phyloP scores from a whole-genome alignment of 2,888 invertebrate species.

The Sphaerophoria rueppellii region DNA sequence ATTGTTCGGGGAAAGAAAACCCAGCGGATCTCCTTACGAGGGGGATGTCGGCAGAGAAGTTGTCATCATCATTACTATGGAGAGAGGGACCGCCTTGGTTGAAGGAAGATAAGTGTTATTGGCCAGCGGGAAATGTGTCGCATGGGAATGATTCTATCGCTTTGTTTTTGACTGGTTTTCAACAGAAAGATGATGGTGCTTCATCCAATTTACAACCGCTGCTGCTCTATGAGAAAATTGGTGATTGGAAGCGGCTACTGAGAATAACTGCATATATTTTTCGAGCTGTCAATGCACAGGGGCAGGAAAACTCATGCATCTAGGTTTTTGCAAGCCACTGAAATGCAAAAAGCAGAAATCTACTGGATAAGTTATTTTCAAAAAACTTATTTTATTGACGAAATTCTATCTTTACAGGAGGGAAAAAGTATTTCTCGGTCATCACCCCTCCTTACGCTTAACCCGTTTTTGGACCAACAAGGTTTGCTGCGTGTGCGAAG shows the following conservation, averaged over 20 bases:
- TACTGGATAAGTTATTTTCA: slow-evolving; percentile 27
- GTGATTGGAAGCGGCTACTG: slow-evolving; percentile 4
- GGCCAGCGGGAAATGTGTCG: not conserved
- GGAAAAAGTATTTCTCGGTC: not conserved
- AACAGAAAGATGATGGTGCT: not conserved
- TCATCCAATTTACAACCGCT: not conserved
- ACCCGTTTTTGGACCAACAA: not conserved
- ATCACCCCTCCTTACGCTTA: slow-evolving; percentile 7
- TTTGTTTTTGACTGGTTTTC: slow-evolving; percentile 9
- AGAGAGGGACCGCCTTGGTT: no score
- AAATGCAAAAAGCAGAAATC: slow-evolving; percentile 19
- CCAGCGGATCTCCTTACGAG: not conserved
- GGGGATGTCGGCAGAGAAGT: not conserved
- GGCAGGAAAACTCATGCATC: slow-evolving; percentile 1
- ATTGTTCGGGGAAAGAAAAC: not conserved
- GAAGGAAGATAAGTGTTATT: not conserved
- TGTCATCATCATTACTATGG: no score
- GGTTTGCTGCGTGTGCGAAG: slow-evolving; percentile 5
- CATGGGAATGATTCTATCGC: not conserved
- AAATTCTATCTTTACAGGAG: slow-evolving; percentile 9
- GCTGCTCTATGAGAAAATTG: no score
- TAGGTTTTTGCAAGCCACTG: slow-evolving; percentile 22
- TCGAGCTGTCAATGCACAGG: slow-evolving; percentile 13
- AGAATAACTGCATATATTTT: slow-evolving; percentile 1
- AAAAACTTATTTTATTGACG: not conserved